phyloP scores from a whole-genome alignment of 2,113 vertebrate genomes.

The Laticauda laticaudata region DNA sequence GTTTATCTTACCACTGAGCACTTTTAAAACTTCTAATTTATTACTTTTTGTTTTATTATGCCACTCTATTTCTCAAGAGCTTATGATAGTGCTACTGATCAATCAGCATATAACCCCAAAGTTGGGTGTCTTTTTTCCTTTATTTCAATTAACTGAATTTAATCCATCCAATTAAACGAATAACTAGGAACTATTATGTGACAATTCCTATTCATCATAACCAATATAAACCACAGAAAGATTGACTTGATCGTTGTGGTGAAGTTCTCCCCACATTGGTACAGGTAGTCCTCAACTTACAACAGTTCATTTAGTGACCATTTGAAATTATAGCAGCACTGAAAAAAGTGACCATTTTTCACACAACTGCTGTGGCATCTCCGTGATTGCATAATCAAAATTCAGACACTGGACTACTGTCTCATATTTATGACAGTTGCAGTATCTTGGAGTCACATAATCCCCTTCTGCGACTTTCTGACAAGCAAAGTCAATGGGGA shows the following conservation, averaged over 20 bases:
- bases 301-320: neutral
- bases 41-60: neutral
- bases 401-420: neutral
- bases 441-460: neutral
- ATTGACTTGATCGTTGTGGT: neutral
- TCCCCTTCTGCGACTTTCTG: neutral
- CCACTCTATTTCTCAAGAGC: neutral
- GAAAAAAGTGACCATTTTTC: neutral
- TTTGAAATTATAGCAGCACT: neutral
- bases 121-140: neutral
- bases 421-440: neutral
- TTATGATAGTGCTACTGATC: neutral
- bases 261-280: neutral
- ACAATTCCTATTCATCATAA: neutral
- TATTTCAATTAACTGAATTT: neutral
- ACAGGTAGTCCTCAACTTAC: neutral
- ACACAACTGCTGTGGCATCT: neutral
- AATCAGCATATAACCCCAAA: neutral
- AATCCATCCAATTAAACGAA: neutral
- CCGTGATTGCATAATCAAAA: neutral
- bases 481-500: neutral
- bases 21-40: neutral
- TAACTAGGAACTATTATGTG: neutral
- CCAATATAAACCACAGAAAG: neutral
- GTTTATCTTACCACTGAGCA: neutral